phyloP scores from a whole-genome alignment of 2,113 vertebrate genomes.

The Zapornia atra region DNA sequence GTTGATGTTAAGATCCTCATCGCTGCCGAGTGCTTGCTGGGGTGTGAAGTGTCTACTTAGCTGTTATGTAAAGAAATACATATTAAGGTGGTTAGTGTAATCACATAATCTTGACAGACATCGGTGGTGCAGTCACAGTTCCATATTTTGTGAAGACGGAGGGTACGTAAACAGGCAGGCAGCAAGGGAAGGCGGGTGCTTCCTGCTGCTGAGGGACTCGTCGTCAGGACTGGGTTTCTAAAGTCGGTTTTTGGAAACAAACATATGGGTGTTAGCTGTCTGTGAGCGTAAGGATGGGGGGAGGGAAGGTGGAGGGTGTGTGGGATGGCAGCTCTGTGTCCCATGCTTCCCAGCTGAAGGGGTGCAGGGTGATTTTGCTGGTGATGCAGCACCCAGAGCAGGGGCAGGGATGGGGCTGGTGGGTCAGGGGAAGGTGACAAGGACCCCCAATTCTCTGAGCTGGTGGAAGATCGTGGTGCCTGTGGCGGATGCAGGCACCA shows the following conservation, averaged over 20 bases:
- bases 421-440: fast-evolving
- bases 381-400: background rate
- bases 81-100: conserved; percentile 3
- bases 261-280: background rate
- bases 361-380: background rate
- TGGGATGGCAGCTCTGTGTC: background rate
- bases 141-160: background rate
- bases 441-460: background rate
- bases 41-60: conserved; percentile 7
- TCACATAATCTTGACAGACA: conserved; percentile 5
- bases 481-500: fast-evolving
- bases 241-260: background rate
- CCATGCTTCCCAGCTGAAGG: background rate
- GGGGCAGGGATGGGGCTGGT: background rate
- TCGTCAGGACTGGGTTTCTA: background rate
- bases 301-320: too few species aligned
- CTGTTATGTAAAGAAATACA: conserved; percentile 5
- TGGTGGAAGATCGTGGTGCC: background rate
- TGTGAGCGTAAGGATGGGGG: background rate
- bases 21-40: background rate
- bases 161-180: background rate
- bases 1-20: background rate
- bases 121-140: background rate
- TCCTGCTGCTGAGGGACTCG: background rate
- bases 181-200: background rate